Conservation (phyloP, 2,113 vertebrate genomes). For the Anarrhichthys ocellatus region DNA sequence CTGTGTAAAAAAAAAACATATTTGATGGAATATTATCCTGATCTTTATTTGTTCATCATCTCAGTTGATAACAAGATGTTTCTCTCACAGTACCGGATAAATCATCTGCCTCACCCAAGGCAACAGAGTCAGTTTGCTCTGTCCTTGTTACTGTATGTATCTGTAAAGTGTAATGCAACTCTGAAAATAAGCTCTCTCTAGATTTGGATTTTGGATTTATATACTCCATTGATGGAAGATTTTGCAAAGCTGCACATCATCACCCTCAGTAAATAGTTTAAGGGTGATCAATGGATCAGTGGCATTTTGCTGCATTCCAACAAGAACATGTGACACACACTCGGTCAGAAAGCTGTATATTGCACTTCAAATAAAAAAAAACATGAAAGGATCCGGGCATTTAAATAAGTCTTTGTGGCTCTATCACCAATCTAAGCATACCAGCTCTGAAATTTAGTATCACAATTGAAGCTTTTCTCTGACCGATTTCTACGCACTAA, state of each 20-base stretch:
- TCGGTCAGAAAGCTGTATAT: not conserved
- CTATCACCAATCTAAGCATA: not conserved
- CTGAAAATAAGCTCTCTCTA: not conserved
- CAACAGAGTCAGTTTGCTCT: not conserved
- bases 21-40: not conserved
- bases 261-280: not conserved
- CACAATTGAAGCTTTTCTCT: constrained; percentile 47
- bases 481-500: constrained; percentile 36
- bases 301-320: not conserved
- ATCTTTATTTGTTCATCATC: not conserved
- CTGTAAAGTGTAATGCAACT: not conserved
- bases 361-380: not conserved
- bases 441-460: constrained; percentile 12
- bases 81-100: not conserved
- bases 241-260: not conserved
- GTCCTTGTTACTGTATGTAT: not conserved
- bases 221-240: not conserved
- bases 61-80: not conserved
- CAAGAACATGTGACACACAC: not conserved
- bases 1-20: not conserved
- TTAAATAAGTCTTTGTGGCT: not conserved
- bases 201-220: not conserved
- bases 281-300: not conserved
- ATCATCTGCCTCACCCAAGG: constrained; percentile 5
- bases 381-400: not conserved